Conservation (phyloP, 2,888 invertebrate species). For the Tinea trinotella region DNA sequence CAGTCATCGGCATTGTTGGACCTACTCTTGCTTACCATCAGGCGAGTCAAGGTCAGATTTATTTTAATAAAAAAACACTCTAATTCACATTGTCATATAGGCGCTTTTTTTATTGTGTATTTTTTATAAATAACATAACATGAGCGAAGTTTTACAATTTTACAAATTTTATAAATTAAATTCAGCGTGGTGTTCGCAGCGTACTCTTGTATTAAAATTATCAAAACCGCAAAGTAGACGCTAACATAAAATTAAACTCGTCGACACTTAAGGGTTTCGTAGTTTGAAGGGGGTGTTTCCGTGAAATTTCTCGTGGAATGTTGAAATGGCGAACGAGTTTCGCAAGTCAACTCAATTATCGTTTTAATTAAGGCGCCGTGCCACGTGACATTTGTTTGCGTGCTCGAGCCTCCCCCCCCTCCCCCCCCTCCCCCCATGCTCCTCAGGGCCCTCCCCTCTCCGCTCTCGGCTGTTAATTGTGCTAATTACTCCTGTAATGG, state of each 20-base stretch:
- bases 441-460: conserved; percentile 32
- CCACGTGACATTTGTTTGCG: conserved; percentile 73
- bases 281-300: conserved; percentile 59
- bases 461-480: conserved; percentile 60
- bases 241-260: conserved; percentile 71
- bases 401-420: conserved; percentile 60
- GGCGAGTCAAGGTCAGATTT: too few relatives aligned
- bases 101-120: conserved; percentile 10
- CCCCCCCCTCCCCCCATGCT: conserved; percentile 26
- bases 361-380: conserved; percentile 70
- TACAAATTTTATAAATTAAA: conserved; percentile 1
- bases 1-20: too few relatives aligned
- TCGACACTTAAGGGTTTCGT: conserved; percentile 68
- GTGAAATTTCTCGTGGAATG: conserved; percentile 66
- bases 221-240: conserved; percentile 66
- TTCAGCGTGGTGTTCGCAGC: conserved; percentile 21
- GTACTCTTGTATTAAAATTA: conserved; percentile 65
- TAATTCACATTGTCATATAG: too few relatives aligned
- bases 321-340: conserved; percentile 71
- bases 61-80: too few relatives aligned
- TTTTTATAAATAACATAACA: neutral
- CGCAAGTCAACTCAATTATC: conserved; percentile 73
- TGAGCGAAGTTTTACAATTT: neutral
- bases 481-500: conserved; percentile 73
- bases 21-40: too few relatives aligned